Evolutionary conservation across 2,888 invertebrate genomes (phyloP).

Genomic region (Trissoscelio sp.): DNA sequence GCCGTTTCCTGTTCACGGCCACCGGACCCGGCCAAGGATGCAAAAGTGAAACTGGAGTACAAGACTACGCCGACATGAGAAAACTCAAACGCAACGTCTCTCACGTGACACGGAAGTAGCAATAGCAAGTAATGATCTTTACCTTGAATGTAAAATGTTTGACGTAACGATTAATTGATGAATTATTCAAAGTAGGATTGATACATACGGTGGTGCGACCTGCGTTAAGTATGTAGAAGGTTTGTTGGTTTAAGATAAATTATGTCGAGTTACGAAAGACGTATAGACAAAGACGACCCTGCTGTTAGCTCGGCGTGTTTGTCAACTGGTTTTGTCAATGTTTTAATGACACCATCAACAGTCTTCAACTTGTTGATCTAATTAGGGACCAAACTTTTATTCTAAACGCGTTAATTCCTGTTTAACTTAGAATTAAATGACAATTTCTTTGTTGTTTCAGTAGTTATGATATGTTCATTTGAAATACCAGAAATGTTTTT

Average conservation of each 20-base stretch:
- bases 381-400: constrained; percentile 15
- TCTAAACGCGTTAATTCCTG: not conserved
- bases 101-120: constrained; percentile 52
- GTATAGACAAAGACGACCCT: constrained; percentile 34
- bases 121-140: constrained; percentile 49
- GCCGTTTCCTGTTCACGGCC: too few relatives aligned
- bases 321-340: constrained; percentile 33
- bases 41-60: constrained; percentile 33
- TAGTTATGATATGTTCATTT: too few relatives aligned
- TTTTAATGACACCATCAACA: constrained; percentile 40
- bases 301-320: constrained; percentile 30
- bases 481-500: too few relatives aligned
- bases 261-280: constrained; percentile 46
- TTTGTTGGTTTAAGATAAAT: constrained; percentile 45
- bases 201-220: constrained; percentile 37
- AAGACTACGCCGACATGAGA: not conserved
- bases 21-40: constrained; percentile 49
- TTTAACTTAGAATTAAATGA: too few relatives aligned
- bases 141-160: constrained; percentile 48
- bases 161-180: constrained; percentile 53
- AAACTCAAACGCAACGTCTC: not conserved
- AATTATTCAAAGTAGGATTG: constrained; percentile 50
- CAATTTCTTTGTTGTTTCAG: too few relatives aligned
- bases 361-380: constrained; percentile 15
- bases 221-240: constrained; percentile 13